Percentiles rank a stretch among this genome's conserved stretches.
phyloP scores from a whole-genome alignment of 2,797 vertebrate genomes.

The Pipistrellus pygmaeus region DNA sequence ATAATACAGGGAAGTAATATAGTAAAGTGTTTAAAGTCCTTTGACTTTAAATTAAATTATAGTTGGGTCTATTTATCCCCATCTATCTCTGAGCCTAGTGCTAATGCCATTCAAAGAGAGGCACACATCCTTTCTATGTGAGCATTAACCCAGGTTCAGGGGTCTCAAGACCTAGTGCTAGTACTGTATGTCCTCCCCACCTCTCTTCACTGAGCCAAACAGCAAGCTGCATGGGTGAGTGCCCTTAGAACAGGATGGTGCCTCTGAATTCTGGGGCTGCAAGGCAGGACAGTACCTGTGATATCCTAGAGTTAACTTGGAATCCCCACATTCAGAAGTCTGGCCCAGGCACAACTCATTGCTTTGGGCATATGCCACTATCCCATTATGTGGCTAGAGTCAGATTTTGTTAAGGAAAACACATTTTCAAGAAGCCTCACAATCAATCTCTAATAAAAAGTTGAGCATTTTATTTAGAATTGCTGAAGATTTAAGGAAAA shows the following conservation, averaged over 20 bases:
- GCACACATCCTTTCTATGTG: not conserved
- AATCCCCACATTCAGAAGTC: not conserved
- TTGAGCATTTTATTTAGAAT: not conserved
- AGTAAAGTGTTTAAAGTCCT: not conserved
- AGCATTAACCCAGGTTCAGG: not conserved
- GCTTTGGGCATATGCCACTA: not conserved
- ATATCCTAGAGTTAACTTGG: not conserved
- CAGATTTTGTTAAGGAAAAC: not conserved
- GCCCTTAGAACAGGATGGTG: not conserved
- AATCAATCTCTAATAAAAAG: not conserved
- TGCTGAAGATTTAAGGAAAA: slow-evolving; percentile 8
- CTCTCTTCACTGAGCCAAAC: not conserved
- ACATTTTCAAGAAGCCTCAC: not conserved
- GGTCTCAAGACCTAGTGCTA: not conserved
- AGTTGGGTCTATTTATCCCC: not conserved
- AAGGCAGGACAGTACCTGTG: not conserved
- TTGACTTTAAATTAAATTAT: not conserved
- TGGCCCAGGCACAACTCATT: not conserved
- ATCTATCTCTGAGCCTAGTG: not conserved
- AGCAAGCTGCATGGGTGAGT: not conserved
- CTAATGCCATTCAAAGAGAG: not conserved
- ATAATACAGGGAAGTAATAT: not conserved
- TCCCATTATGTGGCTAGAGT: not conserved
- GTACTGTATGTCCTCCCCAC: not conserved
- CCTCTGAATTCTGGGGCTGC: not conserved